Percentiles rank a stretch among this genome's conserved stretches.
These are phyloP conservation scores for Brachyhypopomus gauderio DNA, from an alignment of 2,113 vertebrate species.

Conservation along the genomic window DNA sequence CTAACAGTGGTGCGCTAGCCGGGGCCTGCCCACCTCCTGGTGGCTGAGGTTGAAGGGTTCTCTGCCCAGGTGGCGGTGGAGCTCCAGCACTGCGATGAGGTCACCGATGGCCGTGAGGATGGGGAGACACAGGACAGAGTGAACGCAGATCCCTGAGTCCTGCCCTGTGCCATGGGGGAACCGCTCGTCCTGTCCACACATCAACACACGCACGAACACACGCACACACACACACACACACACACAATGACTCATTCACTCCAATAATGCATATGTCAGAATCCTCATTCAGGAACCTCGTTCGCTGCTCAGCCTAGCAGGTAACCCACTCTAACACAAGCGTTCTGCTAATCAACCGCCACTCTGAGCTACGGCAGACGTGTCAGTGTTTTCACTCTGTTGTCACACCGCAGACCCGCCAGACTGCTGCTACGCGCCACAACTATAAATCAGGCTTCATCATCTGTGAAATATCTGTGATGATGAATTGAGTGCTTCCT, in stretches of 20 bases:
- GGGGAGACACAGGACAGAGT: conserved; percentile 95
- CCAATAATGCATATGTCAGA: neutral
- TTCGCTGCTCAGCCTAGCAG: neutral
- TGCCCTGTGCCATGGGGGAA: conserved; percentile 95
- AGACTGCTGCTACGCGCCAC: too few relatives aligned
- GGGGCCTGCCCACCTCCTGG: conserved; percentile 82
- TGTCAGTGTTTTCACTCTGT: too few relatives aligned
- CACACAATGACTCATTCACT: conserved; percentile 9
- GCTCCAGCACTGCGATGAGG: conserved; percentile 93
- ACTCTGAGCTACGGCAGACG: too few relatives aligned
- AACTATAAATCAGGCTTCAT: too few relatives aligned
- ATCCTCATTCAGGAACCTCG: neutral
- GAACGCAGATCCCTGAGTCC: conserved; percentile 90
- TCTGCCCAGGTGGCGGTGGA: conserved; percentile 90
- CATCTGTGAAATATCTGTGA: too few relatives aligned
- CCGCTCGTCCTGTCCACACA: conserved; percentile 83
- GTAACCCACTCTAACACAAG: too few relatives aligned
- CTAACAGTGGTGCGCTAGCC: too few relatives aligned
- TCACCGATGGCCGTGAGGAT: conserved; percentile 96
- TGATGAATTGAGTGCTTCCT: too few relatives aligned
- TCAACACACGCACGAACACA: neutral
- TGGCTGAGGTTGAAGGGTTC: conserved; percentile 92
- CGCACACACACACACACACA: neutral
- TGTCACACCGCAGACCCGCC: too few relatives aligned
- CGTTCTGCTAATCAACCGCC: too few relatives aligned